These are phyloP conservation scores for Eleutherodactylus coqui DNA, from an alignment of 2,797 vertebrate genomes.

Conservation along the genomic window DNA sequence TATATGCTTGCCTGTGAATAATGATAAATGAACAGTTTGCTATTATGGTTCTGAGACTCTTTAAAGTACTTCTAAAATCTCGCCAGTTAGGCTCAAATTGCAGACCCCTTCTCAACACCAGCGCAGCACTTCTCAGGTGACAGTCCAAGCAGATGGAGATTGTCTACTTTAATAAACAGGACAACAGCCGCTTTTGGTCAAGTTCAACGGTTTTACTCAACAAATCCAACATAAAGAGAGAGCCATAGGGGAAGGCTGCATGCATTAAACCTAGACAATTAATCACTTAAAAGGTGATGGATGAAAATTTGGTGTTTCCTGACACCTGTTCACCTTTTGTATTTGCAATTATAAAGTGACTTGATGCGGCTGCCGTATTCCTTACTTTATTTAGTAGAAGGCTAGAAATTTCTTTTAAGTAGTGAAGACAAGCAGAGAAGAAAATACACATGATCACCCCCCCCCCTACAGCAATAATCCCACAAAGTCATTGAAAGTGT, in stretches of 20 bases:
- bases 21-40: neutral
- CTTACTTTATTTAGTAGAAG: neutral
- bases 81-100: neutral
- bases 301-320: neutral
- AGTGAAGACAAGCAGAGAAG: neutral
- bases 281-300: neutral
- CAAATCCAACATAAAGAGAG: slow-evolving; percentile 8
- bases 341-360: neutral
- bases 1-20: neutral
- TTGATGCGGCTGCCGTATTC: neutral
- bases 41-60: neutral
- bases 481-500: no score
- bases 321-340: slow-evolving; percentile 33
- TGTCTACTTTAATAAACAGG: slow-evolving; percentile 16
- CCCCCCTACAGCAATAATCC: no score
- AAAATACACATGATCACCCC: no score
- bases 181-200: slow-evolving; percentile 16
- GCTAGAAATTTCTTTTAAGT: neutral
- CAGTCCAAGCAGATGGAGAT: slow-evolving; percentile 17
- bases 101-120: slow-evolving; percentile 4
- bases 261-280: slow-evolving; percentile 19
- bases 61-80: neutral
- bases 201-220: slow-evolving; percentile 24
- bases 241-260: slow-evolving; percentile 14
- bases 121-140: slow-evolving; percentile 25